Evolutionary conservation across 2,797 vertebrate species (phyloP).

Genomic region (Lemur catta): DNA sequence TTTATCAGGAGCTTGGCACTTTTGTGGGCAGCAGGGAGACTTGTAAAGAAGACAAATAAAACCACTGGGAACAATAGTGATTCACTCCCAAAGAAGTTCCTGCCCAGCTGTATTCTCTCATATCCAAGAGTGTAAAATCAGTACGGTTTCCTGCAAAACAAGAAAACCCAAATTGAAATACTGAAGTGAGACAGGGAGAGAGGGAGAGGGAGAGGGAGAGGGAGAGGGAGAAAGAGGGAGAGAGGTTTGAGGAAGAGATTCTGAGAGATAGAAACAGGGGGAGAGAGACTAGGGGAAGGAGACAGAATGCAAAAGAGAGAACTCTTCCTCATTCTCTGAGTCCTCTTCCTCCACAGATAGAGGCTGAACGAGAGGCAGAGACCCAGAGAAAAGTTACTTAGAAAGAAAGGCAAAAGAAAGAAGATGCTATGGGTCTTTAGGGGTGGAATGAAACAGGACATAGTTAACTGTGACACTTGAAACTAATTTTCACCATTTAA

Average conservation of each 20-base stretch:
- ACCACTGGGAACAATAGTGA: slow-evolving; percentile 62
- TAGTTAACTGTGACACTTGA: not conserved
- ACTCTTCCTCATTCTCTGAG: not conserved
- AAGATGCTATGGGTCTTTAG: not conserved
- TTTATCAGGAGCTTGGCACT: slow-evolving; percentile 72
- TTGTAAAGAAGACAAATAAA: slow-evolving; percentile 72
- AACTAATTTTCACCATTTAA: slow-evolving; percentile 26
- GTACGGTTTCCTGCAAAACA: not conserved
- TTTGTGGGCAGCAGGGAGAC: slow-evolving; percentile 66
- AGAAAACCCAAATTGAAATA: slow-evolving; percentile 50
- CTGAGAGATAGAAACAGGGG: too few relatives aligned
- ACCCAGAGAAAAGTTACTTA: not conserved
- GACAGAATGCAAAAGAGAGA: not conserved
- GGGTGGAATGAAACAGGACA: not conserved
- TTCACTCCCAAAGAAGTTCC: slow-evolving; percentile 48
- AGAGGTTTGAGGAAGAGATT: not conserved
- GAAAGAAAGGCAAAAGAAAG: not conserved
- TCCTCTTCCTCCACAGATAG: not conserved
- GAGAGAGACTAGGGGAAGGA: not conserved
- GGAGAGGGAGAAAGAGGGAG: not conserved
- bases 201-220: not conserved
- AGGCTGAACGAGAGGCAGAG: not conserved
- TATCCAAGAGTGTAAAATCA: slow-evolving; percentile 48
- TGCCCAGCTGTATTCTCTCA: slow-evolving; percentile 8
- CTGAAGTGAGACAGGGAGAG: not conserved